phyloP scores from a whole-genome alignment of 2,113 vertebrate genomes.

The Apodemus sylvaticus region DNA sequence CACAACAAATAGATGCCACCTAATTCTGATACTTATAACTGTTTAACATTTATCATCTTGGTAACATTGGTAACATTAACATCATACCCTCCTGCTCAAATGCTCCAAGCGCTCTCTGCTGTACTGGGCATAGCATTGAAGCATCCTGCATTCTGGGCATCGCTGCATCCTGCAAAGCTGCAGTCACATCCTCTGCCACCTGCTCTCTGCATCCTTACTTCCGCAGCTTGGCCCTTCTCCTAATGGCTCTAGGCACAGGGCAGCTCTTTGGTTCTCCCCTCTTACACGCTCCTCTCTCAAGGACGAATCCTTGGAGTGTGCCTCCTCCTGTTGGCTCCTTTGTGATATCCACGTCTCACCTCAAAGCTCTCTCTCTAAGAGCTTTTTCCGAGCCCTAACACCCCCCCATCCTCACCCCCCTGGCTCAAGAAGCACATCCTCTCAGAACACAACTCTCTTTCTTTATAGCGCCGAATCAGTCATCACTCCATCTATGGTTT shows the following conservation, averaged over 20 bases:
- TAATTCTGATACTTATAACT: neutral
- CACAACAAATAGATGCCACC: neutral
- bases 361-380: neutral
- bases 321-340: constrained; percentile 6
- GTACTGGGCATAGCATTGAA: no score
- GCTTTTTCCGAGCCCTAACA: neutral
- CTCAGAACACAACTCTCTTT: neutral
- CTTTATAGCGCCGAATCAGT: neutral
- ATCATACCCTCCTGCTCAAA: neutral
- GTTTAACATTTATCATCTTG: constrained; percentile 9
- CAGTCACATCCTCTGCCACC: no score
- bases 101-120: neutral
- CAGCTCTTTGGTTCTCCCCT: neutral
- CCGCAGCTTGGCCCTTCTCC: neutral
- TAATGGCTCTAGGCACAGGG: neutral
- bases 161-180: neutral
- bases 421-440: neutral
- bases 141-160: no score
- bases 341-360: neutral
- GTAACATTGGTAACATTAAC: no score
- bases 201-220: neutral
- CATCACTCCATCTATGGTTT: neutral
- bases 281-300: neutral
- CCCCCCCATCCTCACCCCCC: no score
- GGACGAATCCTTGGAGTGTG: neutral